Evolutionary conservation across 2,113 vertebrate genomes (phyloP).

Genomic region (Proteles cristata): DNA sequence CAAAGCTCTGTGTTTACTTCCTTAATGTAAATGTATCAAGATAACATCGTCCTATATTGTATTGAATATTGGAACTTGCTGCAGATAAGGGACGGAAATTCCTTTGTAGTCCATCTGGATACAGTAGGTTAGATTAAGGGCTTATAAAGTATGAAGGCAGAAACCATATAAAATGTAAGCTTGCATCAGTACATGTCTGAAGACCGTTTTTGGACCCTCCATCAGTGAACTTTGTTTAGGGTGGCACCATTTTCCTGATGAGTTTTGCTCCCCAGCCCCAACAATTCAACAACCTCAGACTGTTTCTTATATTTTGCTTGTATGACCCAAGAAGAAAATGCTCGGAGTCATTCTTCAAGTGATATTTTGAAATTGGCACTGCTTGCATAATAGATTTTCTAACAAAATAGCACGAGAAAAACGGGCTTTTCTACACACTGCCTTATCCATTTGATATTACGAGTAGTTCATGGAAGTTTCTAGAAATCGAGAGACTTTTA

Average conservation of each 20-base stretch:
- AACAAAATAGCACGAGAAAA: slow-evolving; percentile 64
- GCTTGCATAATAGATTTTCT: slow-evolving; percentile 19
- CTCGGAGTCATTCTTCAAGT: neutral
- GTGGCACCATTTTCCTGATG: slow-evolving; percentile 19
- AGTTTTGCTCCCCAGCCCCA: slow-evolving; percentile 2
- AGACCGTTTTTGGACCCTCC: slow-evolving; percentile 29
- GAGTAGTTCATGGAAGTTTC: neutral
- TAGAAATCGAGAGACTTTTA: neutral
- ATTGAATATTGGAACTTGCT: slow-evolving; percentile 62
- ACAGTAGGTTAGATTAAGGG: slow-evolving; percentile 67
- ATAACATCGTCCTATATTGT: slow-evolving; percentile 67
- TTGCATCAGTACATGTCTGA: neutral
- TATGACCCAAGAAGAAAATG: neutral
- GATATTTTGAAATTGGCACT: slow-evolving; percentile 30
- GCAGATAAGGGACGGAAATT: slow-evolving; percentile 80
- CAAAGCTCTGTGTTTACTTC: slow-evolving; percentile 82
- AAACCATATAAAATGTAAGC: slow-evolving; percentile 4
- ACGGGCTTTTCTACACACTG: slow-evolving; percentile 64
- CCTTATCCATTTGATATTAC: neutral
- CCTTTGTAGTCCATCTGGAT: slow-evolving; percentile 31
- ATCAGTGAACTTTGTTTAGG: slow-evolving; percentile 30
- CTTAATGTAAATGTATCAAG: slow-evolving; percentile 75
- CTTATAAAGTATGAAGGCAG: slow-evolving; percentile 40
- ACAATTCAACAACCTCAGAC: slow-evolving; percentile 37
- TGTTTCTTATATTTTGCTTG: slow-evolving; percentile 21